phyloP scores from a whole-genome alignment of 2,797 vertebrate species.

The Acanthiza pusilla region DNA sequence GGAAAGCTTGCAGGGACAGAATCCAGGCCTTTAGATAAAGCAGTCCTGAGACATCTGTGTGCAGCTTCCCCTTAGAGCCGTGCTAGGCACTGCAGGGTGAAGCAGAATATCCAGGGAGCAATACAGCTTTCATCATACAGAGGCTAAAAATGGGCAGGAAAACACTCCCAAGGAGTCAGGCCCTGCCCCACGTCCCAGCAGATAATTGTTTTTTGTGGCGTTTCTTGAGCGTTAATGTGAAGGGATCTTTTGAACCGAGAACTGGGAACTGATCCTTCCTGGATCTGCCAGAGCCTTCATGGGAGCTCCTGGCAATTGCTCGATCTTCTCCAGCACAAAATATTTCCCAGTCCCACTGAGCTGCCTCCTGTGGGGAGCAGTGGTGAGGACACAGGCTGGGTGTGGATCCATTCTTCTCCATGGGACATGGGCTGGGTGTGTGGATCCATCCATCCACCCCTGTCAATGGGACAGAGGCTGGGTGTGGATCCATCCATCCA shows the following conservation, averaged over 20 bases:
- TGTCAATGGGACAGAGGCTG: background rate
- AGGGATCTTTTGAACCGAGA: background rate
- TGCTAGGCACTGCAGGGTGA: background rate
- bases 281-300: background rate
- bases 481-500: background rate
- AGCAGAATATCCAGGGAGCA: background rate
- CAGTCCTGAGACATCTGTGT: background rate
- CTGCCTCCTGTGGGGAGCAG: background rate
- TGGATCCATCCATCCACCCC: background rate
- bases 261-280: background rate
- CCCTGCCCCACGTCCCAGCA: background rate
- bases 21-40: background rate
- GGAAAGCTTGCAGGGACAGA: background rate
- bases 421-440: background rate
- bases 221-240: background rate
- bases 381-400: background rate
- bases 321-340: background rate
- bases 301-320: background rate
- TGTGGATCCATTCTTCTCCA: background rate
- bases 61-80: background rate
- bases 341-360: background rate
- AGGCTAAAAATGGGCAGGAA: background rate
- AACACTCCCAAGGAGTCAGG: background rate
- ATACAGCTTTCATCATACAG: background rate
- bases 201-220: background rate